Base-by-base conservation (phyloP, 1,140 invertebrate species). In the Lepidurus arcticus region DNA sequence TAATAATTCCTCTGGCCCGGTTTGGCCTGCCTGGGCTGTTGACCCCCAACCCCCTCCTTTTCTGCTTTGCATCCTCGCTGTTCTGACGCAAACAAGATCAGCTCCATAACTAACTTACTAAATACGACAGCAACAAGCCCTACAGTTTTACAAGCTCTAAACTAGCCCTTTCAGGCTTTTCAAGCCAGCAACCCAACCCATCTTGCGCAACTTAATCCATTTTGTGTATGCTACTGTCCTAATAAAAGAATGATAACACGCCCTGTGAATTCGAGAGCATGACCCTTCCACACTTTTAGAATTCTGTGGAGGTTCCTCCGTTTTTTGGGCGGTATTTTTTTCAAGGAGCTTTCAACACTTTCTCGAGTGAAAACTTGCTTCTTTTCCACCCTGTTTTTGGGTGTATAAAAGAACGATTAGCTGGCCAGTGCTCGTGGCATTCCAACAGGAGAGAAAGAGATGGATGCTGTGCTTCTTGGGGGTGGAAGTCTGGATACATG, bases 351-450 rank as follows among this genome's bases (percentile, higher is more conserved):
- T 7, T 65, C 45, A 65, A 21, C 53, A 65, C 53, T 65, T 65
- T 21, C 21, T 21, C 13, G 53, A 65, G 2, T 34, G 34, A 34
- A 34, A 34, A 65, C 53, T 65, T 65, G 1, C 47, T 65, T 9
- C 21, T 65, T 13, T 65, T 9, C 13, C 8, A 1, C 53, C 21
- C 13, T 65, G 7, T 65, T 65, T 65, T 21, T 1, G 7, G 21
- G 45, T n/a, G 21, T n/a, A 10, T n/a, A 65, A 65, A 65, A 65
- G 53, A 65, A 65, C 21, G 53, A 65, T 65, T 65, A 65, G 53
- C 53, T 65, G 53, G 53, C 53, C n/a, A 65, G 53, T 65, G 53
- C 53, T 65, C 53, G 21, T 65, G 53, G 53, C 53, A 65, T 65
- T 65, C 53, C 21, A 65, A 65, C 53, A 21, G 21, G 53, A 65